Base-by-base conservation (phyloP, 2,888 invertebrate species). In the Leucoptera coffeella region DNA sequence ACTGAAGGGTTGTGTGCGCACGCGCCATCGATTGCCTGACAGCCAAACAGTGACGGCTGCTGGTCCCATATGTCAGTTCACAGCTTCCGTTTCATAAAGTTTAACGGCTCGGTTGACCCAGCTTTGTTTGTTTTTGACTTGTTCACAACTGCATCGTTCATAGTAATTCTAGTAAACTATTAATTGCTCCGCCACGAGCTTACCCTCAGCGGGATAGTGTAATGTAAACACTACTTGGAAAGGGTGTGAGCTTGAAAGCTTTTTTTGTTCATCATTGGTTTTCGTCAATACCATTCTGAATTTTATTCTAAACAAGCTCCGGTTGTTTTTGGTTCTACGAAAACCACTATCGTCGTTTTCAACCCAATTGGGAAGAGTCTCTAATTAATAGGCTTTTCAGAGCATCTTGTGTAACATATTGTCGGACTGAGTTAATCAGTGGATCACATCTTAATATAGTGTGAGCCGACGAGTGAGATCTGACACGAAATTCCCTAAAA, bases 401-500 rank as follows among this genome's bases (percentile, higher is more conserved):
- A n/a, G n/a, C n/a, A n/a, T n/a, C n/a, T n/a, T n/a, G n/a, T n/a
- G n/a, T n/a, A n/a, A n/a, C n/a, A n/a, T 17, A 7, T 54, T 53
- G 60, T 60, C 50, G 43, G 49, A 47, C 50, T 41, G 52, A 50
- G 56, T 56, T 65, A 69, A 69, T 69, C 69, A 64, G 62, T 52
- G 52, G 60, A 65, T 67, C 62, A 54, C 62, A 65, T 67, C 69
- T 65, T 62, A 60, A 65, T 62, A 64, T 62, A 64, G 55, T 57
- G 55, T 43, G 54, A 47, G 49, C 44, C 56, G 61, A 50, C 57
- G 65, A 69, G 62, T 60, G 69, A 67, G 67, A 69, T 69, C 67
- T 69, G 67, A 69, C 69, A 67, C 64, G 58, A 53, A 62, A 69
- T 67, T 69, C 69, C 69, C 69, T 65, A 69, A 69, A 69, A 69